Evolutionary conservation across 2,888 invertebrate genomes (phyloP).

Genomic region (Cosmopolites sordidus): DNA sequence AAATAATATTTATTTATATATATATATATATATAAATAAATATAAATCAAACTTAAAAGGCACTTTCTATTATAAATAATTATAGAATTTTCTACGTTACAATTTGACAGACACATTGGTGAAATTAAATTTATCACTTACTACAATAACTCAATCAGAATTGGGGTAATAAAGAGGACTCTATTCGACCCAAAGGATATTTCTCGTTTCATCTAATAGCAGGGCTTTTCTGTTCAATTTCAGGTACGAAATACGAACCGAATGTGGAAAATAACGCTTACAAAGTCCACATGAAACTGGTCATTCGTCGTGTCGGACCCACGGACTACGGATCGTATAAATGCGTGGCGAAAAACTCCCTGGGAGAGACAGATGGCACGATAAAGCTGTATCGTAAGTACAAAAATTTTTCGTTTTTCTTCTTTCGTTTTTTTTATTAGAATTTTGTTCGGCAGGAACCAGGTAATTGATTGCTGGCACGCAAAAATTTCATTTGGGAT

Average conservation of each 20-base stretch:
- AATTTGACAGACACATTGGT: no score
- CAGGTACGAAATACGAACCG: constrained; percentile 62
- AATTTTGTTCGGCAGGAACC: no score
- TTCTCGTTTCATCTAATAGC: no score
- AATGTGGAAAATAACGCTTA: constrained; percentile 70
- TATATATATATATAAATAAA: no score
- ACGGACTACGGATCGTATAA: constrained; percentile 74
- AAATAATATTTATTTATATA: no score
- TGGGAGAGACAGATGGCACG: constrained; percentile 79
- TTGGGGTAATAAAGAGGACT: no score
- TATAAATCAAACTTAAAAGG: no score
- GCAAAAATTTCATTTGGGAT: not conserved
- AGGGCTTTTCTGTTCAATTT: constrained; percentile 22
- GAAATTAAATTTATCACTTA: no score
- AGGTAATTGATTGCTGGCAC: not conserved
- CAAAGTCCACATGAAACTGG: constrained; percentile 71
- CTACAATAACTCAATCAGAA: no score
- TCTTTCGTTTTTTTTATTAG: not conserved
- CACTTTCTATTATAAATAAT: no score
- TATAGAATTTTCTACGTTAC: no score
- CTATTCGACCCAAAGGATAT: no score
- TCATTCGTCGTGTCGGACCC: constrained; percentile 62
- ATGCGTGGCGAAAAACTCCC: constrained; percentile 78
- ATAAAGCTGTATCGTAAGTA: constrained; percentile 77
- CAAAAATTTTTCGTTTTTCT: not conserved